phyloP scores from a whole-genome alignment of 2,888 invertebrate species.

The Andricus quercusramuli region DNA sequence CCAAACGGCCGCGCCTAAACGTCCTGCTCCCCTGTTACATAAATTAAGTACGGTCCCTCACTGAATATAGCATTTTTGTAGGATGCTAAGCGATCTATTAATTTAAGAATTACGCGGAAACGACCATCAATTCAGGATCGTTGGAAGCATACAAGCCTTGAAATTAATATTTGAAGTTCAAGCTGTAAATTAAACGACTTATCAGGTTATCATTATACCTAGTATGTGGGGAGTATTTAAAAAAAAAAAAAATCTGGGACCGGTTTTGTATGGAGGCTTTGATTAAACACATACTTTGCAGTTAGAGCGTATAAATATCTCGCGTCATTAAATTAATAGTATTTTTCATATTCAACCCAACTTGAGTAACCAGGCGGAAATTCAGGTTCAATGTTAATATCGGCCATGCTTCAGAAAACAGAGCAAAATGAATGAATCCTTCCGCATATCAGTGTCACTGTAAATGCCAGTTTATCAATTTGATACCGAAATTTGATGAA shows the following conservation, averaged over 20 bases:
- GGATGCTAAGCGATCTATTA: no score
- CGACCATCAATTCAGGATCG: no score
- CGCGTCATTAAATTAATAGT: conserved; percentile 10
- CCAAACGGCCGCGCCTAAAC: no score
- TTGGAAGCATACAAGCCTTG: neutral
- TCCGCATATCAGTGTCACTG: no score
- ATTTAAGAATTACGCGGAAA: no score
- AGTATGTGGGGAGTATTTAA: neutral
- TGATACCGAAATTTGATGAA: no score
- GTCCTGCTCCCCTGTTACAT: no score
- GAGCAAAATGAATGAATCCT: neutral
- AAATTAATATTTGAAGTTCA: neutral
- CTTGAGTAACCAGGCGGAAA: neutral
- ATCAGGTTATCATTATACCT: neutral
- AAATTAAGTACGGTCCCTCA: no score
- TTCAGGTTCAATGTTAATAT: conserved; percentile 36
- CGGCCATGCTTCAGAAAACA: neutral
- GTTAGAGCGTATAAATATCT: conserved; percentile 4
- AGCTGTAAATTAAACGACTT: neutral
- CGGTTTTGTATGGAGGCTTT: neutral
- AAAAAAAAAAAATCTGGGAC: conserved; percentile 5
- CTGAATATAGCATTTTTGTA: no score
- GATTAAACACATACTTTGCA: neutral
- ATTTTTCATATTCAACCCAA: conserved; percentile 13
- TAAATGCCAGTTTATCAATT: no score